Conservation (phyloP, 2,113 vertebrate genomes). For the Lagopus leucura region DNA sequence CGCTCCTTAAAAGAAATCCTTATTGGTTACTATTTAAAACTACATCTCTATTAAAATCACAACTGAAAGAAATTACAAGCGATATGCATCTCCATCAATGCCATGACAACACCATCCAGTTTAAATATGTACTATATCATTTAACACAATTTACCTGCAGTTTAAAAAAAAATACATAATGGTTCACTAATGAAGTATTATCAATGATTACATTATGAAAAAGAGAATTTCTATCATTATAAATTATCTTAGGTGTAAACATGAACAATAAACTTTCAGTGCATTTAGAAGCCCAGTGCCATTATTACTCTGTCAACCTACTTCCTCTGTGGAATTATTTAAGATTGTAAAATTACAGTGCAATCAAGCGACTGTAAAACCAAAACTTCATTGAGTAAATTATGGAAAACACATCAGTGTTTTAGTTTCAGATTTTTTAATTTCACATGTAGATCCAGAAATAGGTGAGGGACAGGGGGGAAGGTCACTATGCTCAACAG, state of each 20-base stretch:
- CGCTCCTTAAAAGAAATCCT: constrained; percentile 69
- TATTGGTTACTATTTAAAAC: constrained; percentile 77
- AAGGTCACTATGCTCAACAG: neutral
- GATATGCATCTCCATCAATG: neutral
- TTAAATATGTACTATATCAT: neutral
- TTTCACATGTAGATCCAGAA: neutral
- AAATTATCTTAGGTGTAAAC: neutral
- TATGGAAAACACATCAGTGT: neutral
- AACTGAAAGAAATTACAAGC: constrained; percentile 65
- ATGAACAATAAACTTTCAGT: neutral
- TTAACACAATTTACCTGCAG: neutral
- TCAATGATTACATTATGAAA: neutral
- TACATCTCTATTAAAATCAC: constrained; percentile 71
- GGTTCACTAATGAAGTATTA: neutral
- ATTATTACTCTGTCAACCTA: neutral
- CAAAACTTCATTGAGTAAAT: neutral
- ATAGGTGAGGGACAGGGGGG: neutral
- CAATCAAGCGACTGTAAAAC: neutral
- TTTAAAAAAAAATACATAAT: neutral
- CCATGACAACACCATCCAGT: neutral
- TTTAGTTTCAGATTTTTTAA: neutral
- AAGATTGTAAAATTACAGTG: neutral
- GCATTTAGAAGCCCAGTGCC: neutral
- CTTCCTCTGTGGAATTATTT: neutral
- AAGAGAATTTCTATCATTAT: neutral